Percentiles rank a stretch among this genome's conserved stretches.
Evolutionary conservation across 2,113 vertebrate genomes (phyloP).

Genomic region (Corydoras sp.): DNA sequence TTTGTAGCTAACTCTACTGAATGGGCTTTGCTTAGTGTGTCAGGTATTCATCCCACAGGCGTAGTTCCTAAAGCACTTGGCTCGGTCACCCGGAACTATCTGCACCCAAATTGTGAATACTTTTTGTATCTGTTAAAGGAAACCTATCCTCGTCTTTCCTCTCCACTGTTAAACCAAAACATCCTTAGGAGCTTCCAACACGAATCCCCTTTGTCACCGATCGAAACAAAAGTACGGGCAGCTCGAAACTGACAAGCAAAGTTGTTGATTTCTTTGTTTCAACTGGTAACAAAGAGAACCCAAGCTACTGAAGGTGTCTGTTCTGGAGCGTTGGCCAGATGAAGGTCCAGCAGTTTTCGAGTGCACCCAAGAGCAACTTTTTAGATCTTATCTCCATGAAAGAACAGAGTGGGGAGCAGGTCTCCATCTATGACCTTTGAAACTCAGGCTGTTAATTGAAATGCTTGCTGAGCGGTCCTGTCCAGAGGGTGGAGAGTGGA

Average conservation of each 20-base stretch:
- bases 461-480: slow-evolving; percentile 5
- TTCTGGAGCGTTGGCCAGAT: slow-evolving; percentile 54
- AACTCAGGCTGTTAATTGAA: slow-evolving; percentile 36
- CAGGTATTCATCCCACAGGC: slow-evolving; percentile 36
- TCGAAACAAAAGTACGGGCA: slow-evolving; percentile 23
- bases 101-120: slow-evolving; percentile 32
- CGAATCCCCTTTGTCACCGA: slow-evolving; percentile 25
- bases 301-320: slow-evolving; percentile 26
- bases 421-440: slow-evolving; percentile 10
- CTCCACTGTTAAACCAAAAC: slow-evolving; percentile 47
- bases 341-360: slow-evolving; percentile 22
- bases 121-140: slow-evolving; percentile 23
- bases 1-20: slow-evolving; percentile 7
- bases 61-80: slow-evolving; percentile 28
- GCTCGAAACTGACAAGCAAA: not conserved
- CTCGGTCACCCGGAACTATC: slow-evolving; percentile 67
- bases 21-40: slow-evolving; percentile 25
- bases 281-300: not conserved
- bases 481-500: slow-evolving; percentile 11
- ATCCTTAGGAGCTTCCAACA: slow-evolving; percentile 21
- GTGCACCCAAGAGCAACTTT: slow-evolving; percentile 56
- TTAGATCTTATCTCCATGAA: slow-evolving; percentile 66
- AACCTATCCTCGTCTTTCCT: slow-evolving; percentile 18
- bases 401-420: slow-evolving; percentile 20
- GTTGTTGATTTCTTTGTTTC: not conserved